Evolutionary conservation across 1,140 invertebrate species (phyloP), one percentile per base, ranked within the genome.

Genomic region (Copidosoma floridanum): DNA sequence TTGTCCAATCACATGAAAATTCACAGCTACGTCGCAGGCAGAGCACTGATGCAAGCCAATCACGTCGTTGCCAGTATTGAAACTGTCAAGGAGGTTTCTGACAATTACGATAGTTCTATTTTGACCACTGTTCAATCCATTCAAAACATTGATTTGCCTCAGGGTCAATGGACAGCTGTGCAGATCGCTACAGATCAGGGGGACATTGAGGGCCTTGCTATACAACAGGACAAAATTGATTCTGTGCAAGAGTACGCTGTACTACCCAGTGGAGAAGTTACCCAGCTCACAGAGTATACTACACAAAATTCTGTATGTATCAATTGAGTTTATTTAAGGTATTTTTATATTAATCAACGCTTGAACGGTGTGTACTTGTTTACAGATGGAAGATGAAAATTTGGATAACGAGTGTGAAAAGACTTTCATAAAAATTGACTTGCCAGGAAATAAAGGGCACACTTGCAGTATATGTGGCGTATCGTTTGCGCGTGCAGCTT

Each of bases 1-100:
- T 73, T 81, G 38, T 81, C 78, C 8, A 82, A 82, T 65, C 81
- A 82, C 61, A 76, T 79, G 76, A 82, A 82, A 64, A 80, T 82
- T 50, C 81, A 82, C 50, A 75, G 71, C 3, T 82, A 81, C 43
- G 71, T 77, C 2, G 77, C 81, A 7, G 81, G 81, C 14, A 67
- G 79, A 44, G 80, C 75, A 0, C 62, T 82, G 3, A 56, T 71
- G 23, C 71, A 74, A n/a, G 51, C 65, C 0, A 69, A 62, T 18
- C 64, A 66, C 51, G 21, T 46, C 0, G 41, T 61, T 2, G 67
- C 70, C 6, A 35, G 59, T 0, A 21, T 23, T 47, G 61, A 66
- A n/a, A 56, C 48, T 24, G 65, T 65, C 16, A 69, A 67, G 51
- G 71, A 71, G 43, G 54, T 67, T 35, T 65, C 64, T 1, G 71